Conservation (phyloP, 2,113 vertebrate genomes). For the Cheilinus undulatus region DNA sequence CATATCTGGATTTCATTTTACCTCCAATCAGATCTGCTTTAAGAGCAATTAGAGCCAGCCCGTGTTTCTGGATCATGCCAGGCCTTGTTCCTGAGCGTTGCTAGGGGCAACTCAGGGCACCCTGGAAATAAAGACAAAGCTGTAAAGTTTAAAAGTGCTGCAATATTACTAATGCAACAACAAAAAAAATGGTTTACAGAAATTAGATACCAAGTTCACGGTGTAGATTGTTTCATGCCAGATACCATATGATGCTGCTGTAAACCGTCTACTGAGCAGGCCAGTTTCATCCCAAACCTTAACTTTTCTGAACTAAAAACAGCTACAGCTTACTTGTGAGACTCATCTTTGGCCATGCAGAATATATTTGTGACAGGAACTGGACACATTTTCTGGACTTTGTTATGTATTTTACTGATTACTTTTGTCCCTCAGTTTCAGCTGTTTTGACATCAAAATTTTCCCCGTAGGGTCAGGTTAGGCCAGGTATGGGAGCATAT, state of each 20-base stretch:
- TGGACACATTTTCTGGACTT: too few relatives aligned
- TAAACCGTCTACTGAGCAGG: not conserved
- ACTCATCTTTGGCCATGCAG: too few relatives aligned
- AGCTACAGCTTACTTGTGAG: too few relatives aligned
- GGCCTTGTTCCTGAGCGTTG: conserved; percentile 59
- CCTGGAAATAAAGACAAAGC: conserved; percentile 54
- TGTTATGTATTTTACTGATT: too few relatives aligned
- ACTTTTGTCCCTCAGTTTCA: too few relatives aligned
- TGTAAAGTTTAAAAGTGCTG: conserved; percentile 46
- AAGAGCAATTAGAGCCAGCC: conserved; percentile 63
- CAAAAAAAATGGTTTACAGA: conserved; percentile 42
- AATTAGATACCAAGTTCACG: conserved; percentile 44
- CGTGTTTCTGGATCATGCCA: conserved; percentile 47
- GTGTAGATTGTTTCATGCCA: conserved; percentile 30
- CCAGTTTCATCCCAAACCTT: too few relatives aligned
- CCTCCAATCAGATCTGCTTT: conserved; percentile 69
- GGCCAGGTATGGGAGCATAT: too few relatives aligned
- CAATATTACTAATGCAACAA: conserved; percentile 43
- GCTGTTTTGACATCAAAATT: too few relatives aligned
- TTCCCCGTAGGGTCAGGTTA: too few relatives aligned
- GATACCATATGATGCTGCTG: conserved; percentile 18
- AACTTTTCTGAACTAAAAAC: too few relatives aligned
- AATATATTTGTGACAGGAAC: too few relatives aligned
- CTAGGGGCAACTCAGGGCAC: conserved; percentile 49
- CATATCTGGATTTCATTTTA: conserved; percentile 70